Base-by-base conservation (phyloP, 2,113 vertebrate genomes). In the Anser cygnoides region DNA sequence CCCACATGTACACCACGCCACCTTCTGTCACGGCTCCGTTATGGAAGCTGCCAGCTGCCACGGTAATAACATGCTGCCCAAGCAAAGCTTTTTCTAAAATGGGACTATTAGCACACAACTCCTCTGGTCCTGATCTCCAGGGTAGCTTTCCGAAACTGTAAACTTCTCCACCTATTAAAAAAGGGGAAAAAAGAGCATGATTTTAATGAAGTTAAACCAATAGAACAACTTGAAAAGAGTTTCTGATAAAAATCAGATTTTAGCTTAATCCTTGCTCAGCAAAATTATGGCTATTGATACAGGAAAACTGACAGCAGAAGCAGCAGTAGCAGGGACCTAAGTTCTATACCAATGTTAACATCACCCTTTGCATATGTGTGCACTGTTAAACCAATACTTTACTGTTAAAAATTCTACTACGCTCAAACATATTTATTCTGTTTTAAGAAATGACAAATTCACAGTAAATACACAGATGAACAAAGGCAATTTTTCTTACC, bases 1-100 rank as follows among this genome's bases (percentile, higher is more conserved):
- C 99, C 99, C 99, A 99, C 99, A 99, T 99, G 97, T 99, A 99
- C 25, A 99, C 98, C 1, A 97, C 95, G 0, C 99, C 99, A 9
- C 98, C 98, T 75, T 99, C 99, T 1, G 99, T 99, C 93, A 99
- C 98, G 0, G 98, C 99, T 37, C 99, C 99, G 10, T 95, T 98
- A 92, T 99, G 99, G 96, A 98, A 98, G 95, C 98, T 98, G 35
- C 99, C 99, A 0, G 99, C 98, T 7, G 99, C 98, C n/a, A 99
- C 98, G 1, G 97, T 97, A 43, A 99, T 97, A 54, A 99, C 98
- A 6, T 91, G 97, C 84, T 99, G 98, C 9, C 99, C 99, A 17
- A 97, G 95, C 68, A 99, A 98, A 31, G 97, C 97, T 4, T 97
- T 97, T 98, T 99, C 99, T 91, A 99, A 93, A 79, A 98, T 1